A percentile compares a stretch with the other conserved stretches of the same genome.
phyloP scores from a whole-genome alignment of 2,113 vertebrate genomes.

The Bagarius yarrelli region DNA sequence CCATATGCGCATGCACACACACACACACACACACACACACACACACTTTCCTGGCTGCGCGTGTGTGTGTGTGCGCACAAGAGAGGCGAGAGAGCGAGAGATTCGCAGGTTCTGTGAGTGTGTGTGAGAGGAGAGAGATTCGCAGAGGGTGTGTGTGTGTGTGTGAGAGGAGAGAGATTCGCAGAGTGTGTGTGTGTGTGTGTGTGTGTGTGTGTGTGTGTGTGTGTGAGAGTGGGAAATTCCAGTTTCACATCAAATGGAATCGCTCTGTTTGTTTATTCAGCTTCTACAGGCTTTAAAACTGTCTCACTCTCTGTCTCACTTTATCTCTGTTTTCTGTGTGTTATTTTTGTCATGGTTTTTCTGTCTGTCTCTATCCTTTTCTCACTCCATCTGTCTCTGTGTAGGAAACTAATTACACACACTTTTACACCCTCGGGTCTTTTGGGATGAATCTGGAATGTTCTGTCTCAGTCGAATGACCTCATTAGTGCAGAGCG shows the following conservation, averaged over 20 bases:
- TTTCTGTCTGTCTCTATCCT: not conserved
- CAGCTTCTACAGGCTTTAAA: not conserved
- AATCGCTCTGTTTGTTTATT: constrained; percentile 18
- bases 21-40: not conserved
- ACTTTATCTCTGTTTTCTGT: too few species aligned
- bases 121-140: too few species aligned
- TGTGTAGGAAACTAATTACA: not conserved
- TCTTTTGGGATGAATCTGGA: constrained; percentile 38
- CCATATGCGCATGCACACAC: not conserved
- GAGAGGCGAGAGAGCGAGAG: too few species aligned
- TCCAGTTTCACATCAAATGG: not conserved
- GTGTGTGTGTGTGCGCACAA: too few species aligned
- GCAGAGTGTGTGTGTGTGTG: too few species aligned
- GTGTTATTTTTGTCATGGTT: not conserved
- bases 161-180: too few species aligned
- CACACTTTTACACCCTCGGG: constrained; percentile 5
- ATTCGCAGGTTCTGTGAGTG: too few species aligned
- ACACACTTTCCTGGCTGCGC: too few species aligned
- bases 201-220: too few species aligned
- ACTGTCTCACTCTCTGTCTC: not conserved
- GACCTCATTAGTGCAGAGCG: constrained; percentile 40
- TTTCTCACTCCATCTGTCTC: not conserved
- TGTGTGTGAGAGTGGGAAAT: not conserved
- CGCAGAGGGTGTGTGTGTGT: too few species aligned
- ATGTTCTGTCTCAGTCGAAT: constrained; percentile 26